Evolutionary conservation across 2,888 invertebrate species (phyloP).

Genomic region (Corbicula japonica): DNA sequence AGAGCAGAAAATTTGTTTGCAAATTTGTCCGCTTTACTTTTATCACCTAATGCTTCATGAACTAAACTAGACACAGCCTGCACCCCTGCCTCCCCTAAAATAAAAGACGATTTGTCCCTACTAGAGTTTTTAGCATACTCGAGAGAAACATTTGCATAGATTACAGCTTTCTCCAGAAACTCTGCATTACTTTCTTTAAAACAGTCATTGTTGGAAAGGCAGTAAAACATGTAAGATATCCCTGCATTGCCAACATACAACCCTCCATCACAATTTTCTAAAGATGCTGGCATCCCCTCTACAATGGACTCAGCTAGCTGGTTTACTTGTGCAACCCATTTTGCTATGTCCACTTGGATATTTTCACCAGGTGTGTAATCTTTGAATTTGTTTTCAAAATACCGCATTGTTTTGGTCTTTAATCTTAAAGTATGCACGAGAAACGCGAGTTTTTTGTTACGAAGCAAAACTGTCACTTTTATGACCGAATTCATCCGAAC

Average conservation of each 20-base stretch:
- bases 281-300: slow-evolving; percentile 73
- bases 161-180: slow-evolving; percentile 89
- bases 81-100: slow-evolving; percentile 93
- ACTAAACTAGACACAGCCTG: slow-evolving; percentile 89
- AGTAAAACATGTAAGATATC: slow-evolving; percentile 92
- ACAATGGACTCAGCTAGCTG: slow-evolving; percentile 71
- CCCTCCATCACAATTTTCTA: slow-evolving; percentile 88
- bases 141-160: slow-evolving; percentile 90
- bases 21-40: slow-evolving; percentile 58
- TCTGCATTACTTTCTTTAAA: slow-evolving; percentile 68
- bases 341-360: slow-evolving; percentile 67
- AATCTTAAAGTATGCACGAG: no score
- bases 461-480: no score
- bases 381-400: slow-evolving; percentile 77
- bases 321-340: slow-evolving; percentile 74
- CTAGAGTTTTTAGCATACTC: slow-evolving; percentile 87
- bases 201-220: slow-evolving; percentile 89
- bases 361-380: slow-evolving; percentile 72
- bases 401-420: slow-evolving; percentile 78
- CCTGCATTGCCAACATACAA: slow-evolving; percentile 91
- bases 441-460: no score
- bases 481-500: no score
- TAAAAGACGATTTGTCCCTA: slow-evolving; percentile 90
- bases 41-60: slow-evolving; percentile 86
- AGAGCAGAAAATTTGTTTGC: slow-evolving; percentile 86